These are phyloP conservation scores for Poecilus cupreus DNA, from an alignment of 2,888 invertebrate genomes.

Conservation along the genomic window DNA sequence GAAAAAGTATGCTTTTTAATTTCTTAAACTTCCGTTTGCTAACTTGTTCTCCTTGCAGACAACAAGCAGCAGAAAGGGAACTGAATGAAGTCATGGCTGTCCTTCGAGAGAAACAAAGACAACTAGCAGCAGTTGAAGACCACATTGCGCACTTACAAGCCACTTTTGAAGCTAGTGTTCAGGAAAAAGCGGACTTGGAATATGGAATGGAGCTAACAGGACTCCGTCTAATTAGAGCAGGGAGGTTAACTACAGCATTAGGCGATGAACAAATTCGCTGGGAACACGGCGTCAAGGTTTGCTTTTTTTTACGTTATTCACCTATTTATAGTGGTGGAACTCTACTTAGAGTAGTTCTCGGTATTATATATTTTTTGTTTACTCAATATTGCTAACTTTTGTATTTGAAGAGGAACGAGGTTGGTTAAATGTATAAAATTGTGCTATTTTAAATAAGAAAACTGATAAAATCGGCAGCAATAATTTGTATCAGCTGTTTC, in stretches of 20 bases:
- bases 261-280: slow-evolving; percentile 91
- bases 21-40: not conserved
- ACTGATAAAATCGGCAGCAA: too few relatives aligned
- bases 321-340: too few relatives aligned
- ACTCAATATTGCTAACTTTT: too few relatives aligned
- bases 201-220: slow-evolving; percentile 86
- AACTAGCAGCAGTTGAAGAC: slow-evolving; percentile 87
- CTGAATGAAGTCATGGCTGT: slow-evolving; percentile 85
- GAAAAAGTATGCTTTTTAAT: slow-evolving; percentile 75
- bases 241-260: slow-evolving; percentile 88
- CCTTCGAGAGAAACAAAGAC: slow-evolving; percentile 86
- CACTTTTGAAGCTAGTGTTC: slow-evolving; percentile 82
- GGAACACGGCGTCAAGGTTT: slow-evolving; percentile 83
- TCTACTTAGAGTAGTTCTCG: too few relatives aligned
- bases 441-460: too few relatives aligned
- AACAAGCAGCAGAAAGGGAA: slow-evolving; percentile 86
- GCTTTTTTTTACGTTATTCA: too few relatives aligned
- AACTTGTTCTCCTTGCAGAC: slow-evolving; percentile 71
- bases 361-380: too few relatives aligned
- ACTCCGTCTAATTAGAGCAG: slow-evolving; percentile 86
- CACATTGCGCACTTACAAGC: slow-evolving; percentile 76
- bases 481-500: too few relatives aligned
- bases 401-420: too few relatives aligned
- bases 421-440: too few relatives aligned
- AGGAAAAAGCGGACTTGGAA: slow-evolving; percentile 84